Conservation (phyloP, 2,888 invertebrate genomes). For the Idaea straminata region DNA sequence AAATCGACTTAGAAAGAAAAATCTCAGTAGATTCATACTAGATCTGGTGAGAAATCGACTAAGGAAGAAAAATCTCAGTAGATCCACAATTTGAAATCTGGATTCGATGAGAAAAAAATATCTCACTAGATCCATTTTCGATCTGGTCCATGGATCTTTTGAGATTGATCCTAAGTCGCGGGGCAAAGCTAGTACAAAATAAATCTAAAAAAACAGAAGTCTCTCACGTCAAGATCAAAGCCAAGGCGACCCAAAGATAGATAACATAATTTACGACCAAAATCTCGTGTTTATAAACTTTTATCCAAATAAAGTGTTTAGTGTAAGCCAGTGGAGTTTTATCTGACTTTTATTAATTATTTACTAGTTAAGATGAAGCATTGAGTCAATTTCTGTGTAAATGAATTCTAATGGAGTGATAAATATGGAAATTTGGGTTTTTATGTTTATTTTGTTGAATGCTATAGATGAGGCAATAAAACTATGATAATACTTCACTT, state of each 20-base stretch:
- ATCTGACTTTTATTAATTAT: conserved; percentile 39
- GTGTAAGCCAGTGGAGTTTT: conserved; percentile 39
- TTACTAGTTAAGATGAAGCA: conserved; percentile 32
- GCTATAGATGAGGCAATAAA: conserved; percentile 9
- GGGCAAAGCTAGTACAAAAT: background rate
- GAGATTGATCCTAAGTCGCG: too few relatives aligned
- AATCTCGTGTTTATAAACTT: conserved; percentile 22
- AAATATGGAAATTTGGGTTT: conserved; percentile 16
- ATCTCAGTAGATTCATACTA: too few relatives aligned
- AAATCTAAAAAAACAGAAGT: background rate
- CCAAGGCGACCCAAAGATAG: background rate
- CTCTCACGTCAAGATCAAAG: background rate
- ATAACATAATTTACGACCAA: background rate
- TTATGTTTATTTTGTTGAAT: conserved; percentile 15
- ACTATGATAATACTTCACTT: background rate
- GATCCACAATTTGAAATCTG: too few relatives aligned
- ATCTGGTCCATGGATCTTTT: too few relatives aligned
- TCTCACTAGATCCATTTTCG: too few relatives aligned
- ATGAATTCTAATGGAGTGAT: conserved; percentile 30
- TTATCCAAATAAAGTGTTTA: conserved; percentile 10
- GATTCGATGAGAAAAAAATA: too few relatives aligned
- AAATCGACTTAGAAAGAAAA: too few relatives aligned
- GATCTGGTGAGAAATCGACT: too few relatives aligned
- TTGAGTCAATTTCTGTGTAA: conserved; percentile 28
- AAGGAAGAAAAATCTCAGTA: too few relatives aligned